Base-by-base conservation (phyloP, 2,113 vertebrate species). In the Albula goreensis region DNA sequence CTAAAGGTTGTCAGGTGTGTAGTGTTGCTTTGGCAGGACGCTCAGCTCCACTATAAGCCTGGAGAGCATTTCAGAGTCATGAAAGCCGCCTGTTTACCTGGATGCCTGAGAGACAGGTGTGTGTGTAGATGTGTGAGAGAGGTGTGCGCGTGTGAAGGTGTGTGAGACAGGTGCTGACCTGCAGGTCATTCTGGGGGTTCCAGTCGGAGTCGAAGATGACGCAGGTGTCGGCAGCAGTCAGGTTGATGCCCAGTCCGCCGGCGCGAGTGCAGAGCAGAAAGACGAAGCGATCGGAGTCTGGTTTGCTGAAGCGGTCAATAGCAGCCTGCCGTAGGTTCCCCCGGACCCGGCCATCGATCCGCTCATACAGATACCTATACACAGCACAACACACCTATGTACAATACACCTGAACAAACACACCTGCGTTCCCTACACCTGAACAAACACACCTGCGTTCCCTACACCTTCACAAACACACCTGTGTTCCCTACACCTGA, bases 161-260 rank as follows among this genome's bases (percentile, higher is more conserved):
- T 19, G 3, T 15, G 17, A 12, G 17, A 56, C 10, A 8, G 66
- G 49, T 12, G n/a, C 50, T 48, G 93, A 97, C 97, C 97, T 98
- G 97, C 57, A 98, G 95, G 89, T 98, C 97, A 89, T 99, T 98
- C 84, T 99, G 97, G 79, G 98, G 98, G 89, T 98, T 99, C 98
- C 97, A 99, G 89, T 99, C 98, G 0, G 98, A 99, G 92, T 99
- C 97, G 87, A 98, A 97, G 89, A 98, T 98, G 88, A 98, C 97
- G 88, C 97, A 99, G 50, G 97, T 99, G 92, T 99, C 98, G 10
- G 98, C 97, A 78, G 98, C 97, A 3, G 98, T 98, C 31, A 98
- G 95, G 92, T 98, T 99, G 90, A 98, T 98, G 80, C 97, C 97
- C 82, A 98, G 92, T 0, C 98, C 97, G 0, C 98, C 98, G 1